Evolutionary conservation across 1,140 invertebrate genomes (phyloP).

Genomic region (Ostrea edulis): DNA sequence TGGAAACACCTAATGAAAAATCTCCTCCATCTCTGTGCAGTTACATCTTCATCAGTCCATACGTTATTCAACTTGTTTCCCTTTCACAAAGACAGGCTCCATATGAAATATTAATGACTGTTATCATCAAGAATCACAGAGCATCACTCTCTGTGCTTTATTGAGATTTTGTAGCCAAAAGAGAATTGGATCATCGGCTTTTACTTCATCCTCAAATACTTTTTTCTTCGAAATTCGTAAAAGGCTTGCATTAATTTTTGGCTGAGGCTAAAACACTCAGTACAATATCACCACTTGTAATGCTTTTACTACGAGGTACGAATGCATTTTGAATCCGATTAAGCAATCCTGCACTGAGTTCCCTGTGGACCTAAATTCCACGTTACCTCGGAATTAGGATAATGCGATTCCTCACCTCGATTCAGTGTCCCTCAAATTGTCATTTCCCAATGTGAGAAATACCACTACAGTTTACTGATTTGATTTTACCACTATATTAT

Average conservation of each 20-base stretch:
- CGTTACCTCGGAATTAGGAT: background rate
- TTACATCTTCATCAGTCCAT: background rate
- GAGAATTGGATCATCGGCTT: background rate
- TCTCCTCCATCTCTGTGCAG: background rate
- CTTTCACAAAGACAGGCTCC: background rate
- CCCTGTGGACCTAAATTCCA: background rate
- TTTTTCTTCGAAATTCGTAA: background rate
- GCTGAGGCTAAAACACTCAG: background rate
- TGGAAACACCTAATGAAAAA: background rate
- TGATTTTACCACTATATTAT: background rate
- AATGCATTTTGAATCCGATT: background rate
- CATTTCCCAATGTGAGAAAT: background rate
- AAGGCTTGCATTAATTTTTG: background rate
- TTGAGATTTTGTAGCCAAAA: conserved; percentile 9
- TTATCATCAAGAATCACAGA: conserved; percentile 22
- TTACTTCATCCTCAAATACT: background rate
- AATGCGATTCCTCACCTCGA: background rate
- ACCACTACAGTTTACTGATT: background rate
- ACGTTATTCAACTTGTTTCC: background rate
- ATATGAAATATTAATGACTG: conserved; percentile 3
- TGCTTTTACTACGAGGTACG: background rate
- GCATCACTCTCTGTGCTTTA: conserved; percentile 27
- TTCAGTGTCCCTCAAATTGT: background rate
- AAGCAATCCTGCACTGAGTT: background rate
- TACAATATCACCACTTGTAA: background rate